These are phyloP conservation scores for Clusia tigrina DNA, from an alignment of 2,888 invertebrate genomes.

Conservation along the genomic window DNA sequence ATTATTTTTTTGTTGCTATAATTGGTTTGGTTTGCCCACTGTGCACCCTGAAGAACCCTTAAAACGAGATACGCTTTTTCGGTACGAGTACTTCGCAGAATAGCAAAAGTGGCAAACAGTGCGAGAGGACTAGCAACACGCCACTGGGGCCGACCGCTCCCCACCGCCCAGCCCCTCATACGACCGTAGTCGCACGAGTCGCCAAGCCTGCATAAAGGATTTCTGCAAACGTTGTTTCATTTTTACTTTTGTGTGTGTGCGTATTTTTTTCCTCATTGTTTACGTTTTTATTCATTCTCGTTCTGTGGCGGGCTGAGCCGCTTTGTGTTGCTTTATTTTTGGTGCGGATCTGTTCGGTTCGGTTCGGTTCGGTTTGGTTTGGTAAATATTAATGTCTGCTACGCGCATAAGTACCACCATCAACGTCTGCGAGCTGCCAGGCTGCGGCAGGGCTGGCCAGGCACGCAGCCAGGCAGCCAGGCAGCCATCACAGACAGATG, in stretches of 20 bases:
- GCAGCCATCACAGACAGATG: conserved; percentile 48
- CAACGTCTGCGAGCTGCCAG: conserved; percentile 36
- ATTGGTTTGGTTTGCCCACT: too few species aligned
- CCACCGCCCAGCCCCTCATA: too few species aligned
- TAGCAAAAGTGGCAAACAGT: too few species aligned
- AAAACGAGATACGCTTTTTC: too few species aligned
- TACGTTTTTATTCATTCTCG: conserved; percentile 19
- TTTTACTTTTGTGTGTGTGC: conserved; percentile 12
- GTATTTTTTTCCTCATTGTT: conserved; percentile 30
- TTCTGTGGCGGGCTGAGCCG: background rate
- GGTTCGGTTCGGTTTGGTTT: conserved; percentile 14
- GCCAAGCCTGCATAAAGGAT: too few species aligned
- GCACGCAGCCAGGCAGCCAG: conserved; percentile 38
- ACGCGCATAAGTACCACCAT: conserved; percentile 44
- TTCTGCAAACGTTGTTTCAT: background rate
- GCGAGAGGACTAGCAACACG: too few species aligned
- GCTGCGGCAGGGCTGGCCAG: conserved; percentile 17
- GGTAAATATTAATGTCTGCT: conserved; percentile 35
- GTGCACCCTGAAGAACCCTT: too few species aligned
- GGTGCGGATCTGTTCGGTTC: background rate
- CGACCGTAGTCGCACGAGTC: too few species aligned
- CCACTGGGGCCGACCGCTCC: too few species aligned
- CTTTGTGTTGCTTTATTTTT: background rate
- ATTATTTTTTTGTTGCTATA: too few species aligned
- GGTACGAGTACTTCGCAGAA: too few species aligned